phyloP scores from a whole-genome alignment of 2,797 vertebrate species.

The Peromyscus attwateri region DNA sequence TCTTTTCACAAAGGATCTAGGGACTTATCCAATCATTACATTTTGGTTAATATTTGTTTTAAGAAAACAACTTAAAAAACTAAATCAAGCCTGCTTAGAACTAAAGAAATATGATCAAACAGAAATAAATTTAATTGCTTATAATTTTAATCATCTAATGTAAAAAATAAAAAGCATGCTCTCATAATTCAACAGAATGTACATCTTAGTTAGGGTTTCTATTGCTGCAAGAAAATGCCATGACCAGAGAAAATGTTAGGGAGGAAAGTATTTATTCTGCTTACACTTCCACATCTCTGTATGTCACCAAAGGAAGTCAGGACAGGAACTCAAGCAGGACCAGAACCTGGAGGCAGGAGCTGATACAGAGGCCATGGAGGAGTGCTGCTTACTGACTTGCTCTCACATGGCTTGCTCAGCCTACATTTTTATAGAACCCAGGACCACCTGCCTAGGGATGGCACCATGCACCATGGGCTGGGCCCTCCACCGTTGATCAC shows the following conservation, averaged over 20 bases:
- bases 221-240: background rate
- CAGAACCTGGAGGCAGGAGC: background rate
- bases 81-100: conserved; percentile 11
- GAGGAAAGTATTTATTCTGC: background rate
- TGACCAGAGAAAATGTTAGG: background rate
- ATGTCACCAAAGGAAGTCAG: background rate
- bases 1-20: conserved; percentile 36
- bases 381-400: background rate
- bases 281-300: background rate
- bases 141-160: conserved; percentile 33
- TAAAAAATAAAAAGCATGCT: background rate
- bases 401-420: background rate
- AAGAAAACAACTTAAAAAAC: conserved; percentile 59
- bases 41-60: conserved; percentile 42
- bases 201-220: background rate
- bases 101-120: conserved; percentile 33
- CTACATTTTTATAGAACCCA: background rate
- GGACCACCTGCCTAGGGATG: background rate
- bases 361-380: background rate
- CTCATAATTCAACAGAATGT: background rate
- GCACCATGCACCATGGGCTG: background rate
- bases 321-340: background rate
- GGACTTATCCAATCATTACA: conserved; percentile 27
- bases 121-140: conserved; percentile 49
- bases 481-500: background rate